phyloP scores from a whole-genome alignment of 2,113 vertebrate genomes.

The Suricata suricatta region DNA sequence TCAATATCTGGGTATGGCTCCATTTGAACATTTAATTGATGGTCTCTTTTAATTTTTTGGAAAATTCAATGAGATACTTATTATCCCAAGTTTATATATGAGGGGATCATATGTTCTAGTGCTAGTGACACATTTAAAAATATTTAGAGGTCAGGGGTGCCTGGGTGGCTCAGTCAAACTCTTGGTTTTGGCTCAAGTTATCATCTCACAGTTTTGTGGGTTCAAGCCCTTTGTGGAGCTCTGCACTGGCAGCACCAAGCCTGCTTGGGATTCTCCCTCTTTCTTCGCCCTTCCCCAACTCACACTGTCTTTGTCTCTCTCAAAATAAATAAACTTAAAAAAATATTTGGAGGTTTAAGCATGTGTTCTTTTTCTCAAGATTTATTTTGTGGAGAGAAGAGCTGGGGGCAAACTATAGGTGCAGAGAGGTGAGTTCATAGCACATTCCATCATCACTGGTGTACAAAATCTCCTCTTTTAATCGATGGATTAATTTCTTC shows the following conservation, averaged over 20 bases:
- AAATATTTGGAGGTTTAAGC: constrained; percentile 1
- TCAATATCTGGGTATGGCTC: not conserved
- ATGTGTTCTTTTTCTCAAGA: not conserved
- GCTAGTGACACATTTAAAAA: not conserved
- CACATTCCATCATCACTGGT: not conserved
- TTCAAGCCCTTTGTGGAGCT: too few species aligned
- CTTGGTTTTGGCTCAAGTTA: too few species aligned
- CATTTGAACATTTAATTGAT: not conserved
- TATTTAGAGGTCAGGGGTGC: not conserved
- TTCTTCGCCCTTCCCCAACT: too few species aligned
- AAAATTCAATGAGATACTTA: not conserved
- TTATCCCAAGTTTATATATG: not conserved
- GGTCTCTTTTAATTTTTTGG: constrained; percentile 2
- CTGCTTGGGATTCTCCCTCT: too few species aligned
- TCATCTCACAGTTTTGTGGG: too few species aligned
- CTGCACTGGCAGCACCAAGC: too few species aligned
- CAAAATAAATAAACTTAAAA: too few species aligned
- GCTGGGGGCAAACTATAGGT: not conserved
- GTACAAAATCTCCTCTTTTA: not conserved
- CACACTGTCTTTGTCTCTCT: too few species aligned
- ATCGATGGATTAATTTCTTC: not conserved
- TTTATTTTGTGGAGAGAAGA: not conserved
- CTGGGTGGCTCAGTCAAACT: too few species aligned
- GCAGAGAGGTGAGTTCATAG: not conserved
- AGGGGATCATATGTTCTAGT: not conserved